These are phyloP conservation scores for Periphyllus acericola DNA, from an alignment of 2,888 invertebrate genomes.

Conservation along the genomic window DNA sequence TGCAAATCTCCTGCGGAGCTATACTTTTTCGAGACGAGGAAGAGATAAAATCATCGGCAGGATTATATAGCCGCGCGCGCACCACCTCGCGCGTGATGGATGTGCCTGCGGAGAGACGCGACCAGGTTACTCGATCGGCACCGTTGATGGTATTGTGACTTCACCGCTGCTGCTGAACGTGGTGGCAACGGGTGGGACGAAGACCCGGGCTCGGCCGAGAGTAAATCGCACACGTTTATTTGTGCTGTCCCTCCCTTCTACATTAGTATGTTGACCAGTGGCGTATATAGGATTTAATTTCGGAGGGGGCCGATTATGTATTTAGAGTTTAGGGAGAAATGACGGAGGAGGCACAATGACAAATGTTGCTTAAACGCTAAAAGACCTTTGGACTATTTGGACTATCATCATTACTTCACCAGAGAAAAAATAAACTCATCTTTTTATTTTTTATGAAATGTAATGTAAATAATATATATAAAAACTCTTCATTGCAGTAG, in stretches of 20 bases:
- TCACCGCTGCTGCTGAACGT: background rate
- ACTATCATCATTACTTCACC: too few relatives aligned
- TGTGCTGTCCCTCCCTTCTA: background rate
- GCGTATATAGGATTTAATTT: too few relatives aligned
- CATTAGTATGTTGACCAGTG: too few relatives aligned
- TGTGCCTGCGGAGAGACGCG: constrained; percentile 7
- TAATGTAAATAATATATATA: too few relatives aligned
- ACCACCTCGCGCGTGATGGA: background rate
- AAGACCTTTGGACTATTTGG: too few relatives aligned
- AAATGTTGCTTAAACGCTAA: too few relatives aligned
- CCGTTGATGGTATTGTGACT: background rate
- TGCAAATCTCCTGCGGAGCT: background rate
- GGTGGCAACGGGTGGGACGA: background rate
- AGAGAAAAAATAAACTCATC: too few relatives aligned
- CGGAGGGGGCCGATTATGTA: too few relatives aligned
- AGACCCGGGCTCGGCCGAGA: background rate
- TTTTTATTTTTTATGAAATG: too few relatives aligned
- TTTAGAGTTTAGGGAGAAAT: too few relatives aligned
- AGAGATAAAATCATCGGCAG: constrained; percentile 10
- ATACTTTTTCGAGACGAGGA: background rate
- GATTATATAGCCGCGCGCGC: background rate
- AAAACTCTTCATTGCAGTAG: too few relatives aligned
- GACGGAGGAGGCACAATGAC: too few relatives aligned
- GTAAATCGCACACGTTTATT: background rate
- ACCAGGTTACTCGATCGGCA: constrained; percentile 10